phyloP scores from a whole-genome alignment of 2,113 vertebrate genomes.

The Callorhinus ursinus region DNA sequence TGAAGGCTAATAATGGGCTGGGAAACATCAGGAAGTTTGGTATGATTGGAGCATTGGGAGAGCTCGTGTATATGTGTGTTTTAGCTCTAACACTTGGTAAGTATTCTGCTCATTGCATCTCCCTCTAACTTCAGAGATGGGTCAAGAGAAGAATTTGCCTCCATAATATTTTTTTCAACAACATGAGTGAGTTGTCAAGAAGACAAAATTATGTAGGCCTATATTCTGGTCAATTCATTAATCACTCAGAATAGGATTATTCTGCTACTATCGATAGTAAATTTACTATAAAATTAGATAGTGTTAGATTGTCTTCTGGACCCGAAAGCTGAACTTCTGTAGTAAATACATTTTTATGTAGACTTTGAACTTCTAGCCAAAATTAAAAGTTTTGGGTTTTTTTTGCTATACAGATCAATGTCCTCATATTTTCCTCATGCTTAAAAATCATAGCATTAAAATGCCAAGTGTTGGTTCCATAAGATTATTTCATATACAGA shows the following conservation, averaged over 20 bases:
- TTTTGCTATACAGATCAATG: neutral
- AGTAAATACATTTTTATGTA: conserved; percentile 49
- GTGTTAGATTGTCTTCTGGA: conserved; percentile 12
- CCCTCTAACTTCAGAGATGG: conserved; percentile 21
- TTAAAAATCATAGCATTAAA: conserved; percentile 30
- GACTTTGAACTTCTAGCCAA: conserved; percentile 16
- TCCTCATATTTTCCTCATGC: neutral
- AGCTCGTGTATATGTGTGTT: neutral
- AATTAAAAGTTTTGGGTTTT: neutral
- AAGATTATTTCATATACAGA: neutral
- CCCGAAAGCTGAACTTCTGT: conserved; percentile 4
- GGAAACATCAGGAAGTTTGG: neutral
- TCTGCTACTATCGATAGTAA: conserved; percentile 6
- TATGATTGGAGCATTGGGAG: neutral
- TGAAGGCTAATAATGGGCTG: neutral
- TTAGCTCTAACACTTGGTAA: neutral
- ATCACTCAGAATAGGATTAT: conserved; percentile 27
- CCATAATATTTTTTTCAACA: conserved; percentile 18
- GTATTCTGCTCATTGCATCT: neutral
- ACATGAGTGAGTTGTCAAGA: conserved; percentile 39
- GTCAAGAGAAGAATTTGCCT: conserved; percentile 41
- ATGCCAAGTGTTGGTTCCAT: neutral
- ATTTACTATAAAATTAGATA: conserved; percentile 55
- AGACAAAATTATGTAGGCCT: conserved; percentile 52
- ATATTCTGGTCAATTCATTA: conserved; percentile 34